Base-by-base conservation (phyloP, 2,888 invertebrate genomes). In the Trypoxylon attenuatum region DNA sequence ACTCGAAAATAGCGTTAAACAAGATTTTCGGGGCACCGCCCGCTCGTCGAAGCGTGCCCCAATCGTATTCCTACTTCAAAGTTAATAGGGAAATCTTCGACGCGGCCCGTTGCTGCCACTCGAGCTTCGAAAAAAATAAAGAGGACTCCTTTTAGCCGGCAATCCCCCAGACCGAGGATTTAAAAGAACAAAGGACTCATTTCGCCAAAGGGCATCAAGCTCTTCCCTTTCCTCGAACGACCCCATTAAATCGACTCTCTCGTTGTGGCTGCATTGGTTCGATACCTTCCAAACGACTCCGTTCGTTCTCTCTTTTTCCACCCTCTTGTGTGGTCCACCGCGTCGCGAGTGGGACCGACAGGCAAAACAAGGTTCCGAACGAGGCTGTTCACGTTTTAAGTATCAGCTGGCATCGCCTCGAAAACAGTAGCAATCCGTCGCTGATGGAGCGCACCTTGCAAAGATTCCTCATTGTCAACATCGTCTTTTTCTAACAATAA, bases 361-460 rank as follows among this genome's bases (percentile, higher is more conserved):
- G 33, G 13, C 3, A 10, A 13, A 33, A 33, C 33, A 33, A 10
- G 5, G 33, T 33, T 33, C n/a, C 33, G 13, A 33, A n/a, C n/a
- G n/a, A n/a, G n/a, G n/a, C 1, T 18, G 23, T 41, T 15, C 18
- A 13, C 16, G 13, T 15, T 43, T 39, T 39, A 22, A 43, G 33
- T 49, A 43, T 52, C 49, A 58, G 41, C 49, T 54, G 25, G 33
- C 23, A 23, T 39, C 39, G 23, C 13, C 47, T 19, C 39, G 21
- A 10, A 25, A 43, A 29, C 23, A 38, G 23, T 25, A 29, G 33
- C 27, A 39, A 38, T 22, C 21, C 50, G 54, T 23, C 27, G 53
- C 57, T 69, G 69, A 66, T 63, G 51, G 56, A 55, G 58, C 61
- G 64, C 56, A 63, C 49, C 55, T 63, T 64, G 58, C 58, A 33